A percentile compares a stretch with the other conserved stretches of the same genome.
Conservation (phyloP, 1,140 invertebrate genomes). For the Zaprionus davidi region DNA sequence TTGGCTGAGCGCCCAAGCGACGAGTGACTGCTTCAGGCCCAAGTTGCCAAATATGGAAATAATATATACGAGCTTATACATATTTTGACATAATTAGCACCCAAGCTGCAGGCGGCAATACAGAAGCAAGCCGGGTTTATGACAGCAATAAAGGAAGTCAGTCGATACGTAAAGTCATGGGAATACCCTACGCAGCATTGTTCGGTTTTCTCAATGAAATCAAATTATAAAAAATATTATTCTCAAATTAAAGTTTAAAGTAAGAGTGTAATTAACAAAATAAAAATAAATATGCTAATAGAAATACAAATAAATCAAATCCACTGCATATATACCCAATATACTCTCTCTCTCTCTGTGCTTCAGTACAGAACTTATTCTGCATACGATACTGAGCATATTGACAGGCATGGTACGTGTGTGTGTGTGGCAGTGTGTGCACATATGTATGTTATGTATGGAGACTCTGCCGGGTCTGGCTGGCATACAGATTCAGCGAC, state of each 20-base stretch:
- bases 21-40: constrained; percentile 3
- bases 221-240: neutral
- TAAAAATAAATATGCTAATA: neutral
- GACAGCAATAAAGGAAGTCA: neutral
- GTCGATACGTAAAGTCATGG: neutral
- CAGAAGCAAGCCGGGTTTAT: constrained; percentile 39
- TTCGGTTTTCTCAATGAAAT: neutral
- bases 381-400: constrained; percentile 28
- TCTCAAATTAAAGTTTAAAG: neutral
- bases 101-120: constrained; percentile 42
- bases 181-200: constrained; percentile 2
- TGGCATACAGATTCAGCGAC: constrained; percentile 40
- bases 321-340: neutral
- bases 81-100: constrained; percentile 69
- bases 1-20: constrained; percentile 39
- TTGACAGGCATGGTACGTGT: constrained; percentile 38
- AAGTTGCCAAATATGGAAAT: constrained; percentile 43
- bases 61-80: constrained; percentile 18
- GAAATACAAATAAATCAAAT: neutral
- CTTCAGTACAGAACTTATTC: neutral
- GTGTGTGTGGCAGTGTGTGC: constrained; percentile 6
- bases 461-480: constrained; percentile 24
- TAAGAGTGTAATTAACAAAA: neutral
- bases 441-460: constrained; percentile 43
- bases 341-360: neutral